Evolutionary conservation across 2,113 vertebrate genomes (phyloP), one percentile per base, ranked within the genome.

Genomic region (Vireo altiloquus): DNA sequence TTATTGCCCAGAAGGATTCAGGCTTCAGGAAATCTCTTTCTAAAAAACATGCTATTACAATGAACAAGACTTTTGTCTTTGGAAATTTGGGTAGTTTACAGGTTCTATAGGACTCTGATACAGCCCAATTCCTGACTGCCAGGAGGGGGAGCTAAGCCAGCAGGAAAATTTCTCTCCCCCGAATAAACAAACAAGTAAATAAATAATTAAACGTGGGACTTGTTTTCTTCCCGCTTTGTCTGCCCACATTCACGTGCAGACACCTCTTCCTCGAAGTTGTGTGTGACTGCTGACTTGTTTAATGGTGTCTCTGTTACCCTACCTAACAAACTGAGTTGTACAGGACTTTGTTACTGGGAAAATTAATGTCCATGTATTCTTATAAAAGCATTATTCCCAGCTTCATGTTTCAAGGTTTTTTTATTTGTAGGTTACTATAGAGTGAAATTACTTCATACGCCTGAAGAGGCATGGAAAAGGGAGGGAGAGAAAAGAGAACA

Each of bases 61-160:
- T 17, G 37, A 60, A 70, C 42, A 74, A 76, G 40, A 84, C 7
- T 33, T 75, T 71, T 82, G 70, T 35, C 46, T 93, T 83, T 69
- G 28, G 42, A 92, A 88, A 72, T 69, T 6, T 78, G 44, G 15
- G 46, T 59, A 25, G 10, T 15, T 9, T 18, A 47, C 24, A 59
- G 27, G 49, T 57, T 89, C 15, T 44, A 52, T 2, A 68, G 49
- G 10, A 84, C 54, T 35, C 21, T 27, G 46, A 40, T 13, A 8
- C 27, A 59, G 19, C 9, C 35, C 35, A 80, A 23, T 42, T 89
- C 49, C 44, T 61, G 83, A 79, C 18, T 3, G 18, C 88, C 96
- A 95, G 85, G 78, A 97, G 96, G 64, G 94, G 95, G 93, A 96
- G 79, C 70, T 82, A 94, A 82, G 28, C 40, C 49, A 90, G 49